These are phyloP conservation scores for Prunella himalayana DNA, from an alignment of 2,113 vertebrate species.

Conservation along the genomic window DNA sequence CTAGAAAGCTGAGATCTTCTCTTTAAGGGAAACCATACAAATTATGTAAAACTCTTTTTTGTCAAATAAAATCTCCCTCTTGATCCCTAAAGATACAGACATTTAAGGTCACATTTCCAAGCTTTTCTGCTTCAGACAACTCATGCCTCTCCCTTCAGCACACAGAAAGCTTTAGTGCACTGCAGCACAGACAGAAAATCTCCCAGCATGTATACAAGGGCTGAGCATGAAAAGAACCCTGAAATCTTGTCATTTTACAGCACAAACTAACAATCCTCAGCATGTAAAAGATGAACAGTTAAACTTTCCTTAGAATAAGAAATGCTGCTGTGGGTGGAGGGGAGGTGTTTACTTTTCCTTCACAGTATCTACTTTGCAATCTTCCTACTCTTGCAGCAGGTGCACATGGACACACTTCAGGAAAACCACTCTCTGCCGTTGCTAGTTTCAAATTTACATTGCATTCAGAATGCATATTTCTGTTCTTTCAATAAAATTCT, in stretches of 20 bases:
- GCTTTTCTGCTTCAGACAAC: background rate
- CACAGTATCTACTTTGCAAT: background rate
- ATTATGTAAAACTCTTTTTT: background rate
- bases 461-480: background rate
- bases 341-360: background rate
- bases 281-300: background rate
- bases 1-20: background rate
- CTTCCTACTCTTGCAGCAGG: background rate
- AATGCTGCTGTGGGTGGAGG: background rate
- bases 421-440: background rate
- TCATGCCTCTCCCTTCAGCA: background rate
- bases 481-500: background rate
- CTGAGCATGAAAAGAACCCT: background rate
- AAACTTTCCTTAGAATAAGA: background rate
- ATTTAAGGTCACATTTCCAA: background rate
- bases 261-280: background rate
- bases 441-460: background rate
- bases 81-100: background rate
- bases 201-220: rapidly evolving
- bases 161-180: background rate
- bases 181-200: background rate
- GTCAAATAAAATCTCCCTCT: background rate
- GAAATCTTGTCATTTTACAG: background rate
- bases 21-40: background rate
- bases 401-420: background rate